Conservation (phyloP, 1,140 invertebrate species). For the Heliconius nattereri region DNA sequence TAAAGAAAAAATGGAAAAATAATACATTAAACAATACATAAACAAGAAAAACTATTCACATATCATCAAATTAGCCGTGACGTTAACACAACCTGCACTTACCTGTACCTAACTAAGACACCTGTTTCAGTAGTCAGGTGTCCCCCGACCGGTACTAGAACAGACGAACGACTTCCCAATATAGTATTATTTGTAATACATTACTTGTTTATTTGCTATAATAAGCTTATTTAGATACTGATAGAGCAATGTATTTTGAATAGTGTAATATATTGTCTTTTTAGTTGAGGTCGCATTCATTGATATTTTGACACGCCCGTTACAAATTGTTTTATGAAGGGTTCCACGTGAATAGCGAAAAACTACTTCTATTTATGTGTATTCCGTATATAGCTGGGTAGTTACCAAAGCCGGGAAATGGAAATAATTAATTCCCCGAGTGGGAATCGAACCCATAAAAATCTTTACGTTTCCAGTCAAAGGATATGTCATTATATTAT, state of each 20-base stretch:
- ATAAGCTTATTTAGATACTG: background rate
- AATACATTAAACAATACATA: background rate
- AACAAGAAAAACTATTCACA: constrained; percentile 11
- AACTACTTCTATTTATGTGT: background rate
- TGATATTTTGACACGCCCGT: constrained; percentile 55
- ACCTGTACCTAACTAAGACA: constrained; percentile 33
- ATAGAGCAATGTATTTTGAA: constrained; percentile 36
- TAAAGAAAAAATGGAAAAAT: no score
- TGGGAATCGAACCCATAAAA: no score
- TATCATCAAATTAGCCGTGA: constrained; percentile 22
- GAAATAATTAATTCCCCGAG: no score
- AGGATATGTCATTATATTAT: no score
- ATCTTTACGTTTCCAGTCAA: no score
- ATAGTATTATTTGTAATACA: constrained; percentile 17
- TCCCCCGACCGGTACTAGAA: constrained; percentile 37
- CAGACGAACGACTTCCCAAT: background rate
- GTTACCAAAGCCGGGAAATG: no score
- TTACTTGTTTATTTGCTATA: constrained; percentile 1
- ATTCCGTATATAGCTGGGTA: no score
- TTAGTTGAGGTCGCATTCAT: constrained; percentile 41
- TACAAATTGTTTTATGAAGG: constrained; percentile 44
- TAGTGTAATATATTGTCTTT: background rate
- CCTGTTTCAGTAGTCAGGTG: constrained; percentile 64
- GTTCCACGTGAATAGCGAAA: constrained; percentile 19
- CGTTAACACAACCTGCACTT: constrained; percentile 19